phyloP scores from a whole-genome alignment of 2,888 invertebrate species.

The Drosophila nigricruria region DNA sequence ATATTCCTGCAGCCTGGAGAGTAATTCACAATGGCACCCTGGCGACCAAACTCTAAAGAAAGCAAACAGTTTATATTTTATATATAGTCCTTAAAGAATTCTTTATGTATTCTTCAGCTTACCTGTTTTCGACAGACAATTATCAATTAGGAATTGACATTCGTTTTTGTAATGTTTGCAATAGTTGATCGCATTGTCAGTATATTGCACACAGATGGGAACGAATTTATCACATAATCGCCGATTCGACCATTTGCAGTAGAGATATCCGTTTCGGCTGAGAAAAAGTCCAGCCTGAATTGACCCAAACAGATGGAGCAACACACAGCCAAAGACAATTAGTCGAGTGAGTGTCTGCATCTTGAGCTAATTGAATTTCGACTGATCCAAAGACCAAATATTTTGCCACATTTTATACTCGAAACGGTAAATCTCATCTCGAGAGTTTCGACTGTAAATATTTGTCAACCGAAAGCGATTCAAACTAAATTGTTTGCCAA shows the following conservation, averaged over 20 bases:
- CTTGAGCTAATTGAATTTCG: not conserved
- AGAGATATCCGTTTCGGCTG: conserved; percentile 36
- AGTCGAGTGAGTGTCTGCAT: conserved; percentile 25
- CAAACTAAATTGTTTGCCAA: conserved; percentile 12
- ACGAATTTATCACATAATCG: conserved; percentile 36
- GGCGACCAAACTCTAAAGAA: conserved; percentile 25
- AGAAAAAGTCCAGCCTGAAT: conserved; percentile 45
- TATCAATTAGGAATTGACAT: conserved; percentile 50
- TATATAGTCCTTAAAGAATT: not conserved
- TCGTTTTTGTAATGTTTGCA: conserved; percentile 59
- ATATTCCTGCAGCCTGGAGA: not conserved
- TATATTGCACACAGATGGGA: conserved; percentile 31
- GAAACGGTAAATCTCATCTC: not conserved
- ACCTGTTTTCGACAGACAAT: conserved; percentile 49
- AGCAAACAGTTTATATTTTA: not conserved
- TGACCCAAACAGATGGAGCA: conserved; percentile 24
- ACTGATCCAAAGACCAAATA: conserved; percentile 21
- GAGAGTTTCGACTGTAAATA: conserved; percentile 23
- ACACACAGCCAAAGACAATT: not conserved
- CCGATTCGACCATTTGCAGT: conserved; percentile 50
- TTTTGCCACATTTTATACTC: conserved; percentile 27
- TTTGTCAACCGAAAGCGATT: conserved; percentile 32
- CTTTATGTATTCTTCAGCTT: not conserved
- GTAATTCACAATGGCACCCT: not conserved
- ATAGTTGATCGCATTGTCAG: fast-evolving